phyloP scores from a whole-genome alignment of 2,888 invertebrate genomes.

The Protophormia terraenovae region DNA sequence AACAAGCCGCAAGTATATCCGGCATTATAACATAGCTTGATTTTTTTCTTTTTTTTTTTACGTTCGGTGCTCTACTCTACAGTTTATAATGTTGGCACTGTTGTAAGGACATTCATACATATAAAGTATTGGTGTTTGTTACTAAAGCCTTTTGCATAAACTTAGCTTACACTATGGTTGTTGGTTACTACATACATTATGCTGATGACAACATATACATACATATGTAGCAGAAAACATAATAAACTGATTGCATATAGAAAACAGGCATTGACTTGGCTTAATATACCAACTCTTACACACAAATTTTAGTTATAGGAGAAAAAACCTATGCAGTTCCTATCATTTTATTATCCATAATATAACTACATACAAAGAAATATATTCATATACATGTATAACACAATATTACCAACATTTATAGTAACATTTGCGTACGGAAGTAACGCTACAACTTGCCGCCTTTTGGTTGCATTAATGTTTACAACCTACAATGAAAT shows the following conservation, averaged over 20 bases:
- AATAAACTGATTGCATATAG: constrained; percentile 71
- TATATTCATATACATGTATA: constrained; percentile 20
- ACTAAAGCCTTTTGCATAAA: constrained; percentile 61
- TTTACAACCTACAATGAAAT: constrained; percentile 32
- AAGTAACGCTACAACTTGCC: constrained; percentile 67
- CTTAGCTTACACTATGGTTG: constrained; percentile 49
- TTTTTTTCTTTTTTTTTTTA: neutral
- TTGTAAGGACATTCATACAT: neutral
- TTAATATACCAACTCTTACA: constrained; percentile 50
- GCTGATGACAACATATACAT: constrained; percentile 44
- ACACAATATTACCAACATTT: constrained; percentile 2
- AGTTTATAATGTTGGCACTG: constrained; percentile 3
- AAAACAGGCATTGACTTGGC: constrained; percentile 68
- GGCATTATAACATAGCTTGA: constrained; percentile 63
- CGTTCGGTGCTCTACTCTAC: neutral
- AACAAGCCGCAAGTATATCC: constrained; percentile 78
- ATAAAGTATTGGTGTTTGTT: constrained; percentile 40
- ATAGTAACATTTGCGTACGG: constrained; percentile 42
- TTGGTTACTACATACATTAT: constrained; percentile 24
- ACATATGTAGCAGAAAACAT: constrained; percentile 54
- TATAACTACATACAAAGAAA: constrained; percentile 37
- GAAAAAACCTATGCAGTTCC: constrained; percentile 35
- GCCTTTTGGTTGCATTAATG: constrained; percentile 63
- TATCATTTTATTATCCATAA: constrained; percentile 55
- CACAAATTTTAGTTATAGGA: constrained; percentile 23